Evolutionary conservation across 2,888 invertebrate species (phyloP).

Genomic region (Dasypolia templi): DNA sequence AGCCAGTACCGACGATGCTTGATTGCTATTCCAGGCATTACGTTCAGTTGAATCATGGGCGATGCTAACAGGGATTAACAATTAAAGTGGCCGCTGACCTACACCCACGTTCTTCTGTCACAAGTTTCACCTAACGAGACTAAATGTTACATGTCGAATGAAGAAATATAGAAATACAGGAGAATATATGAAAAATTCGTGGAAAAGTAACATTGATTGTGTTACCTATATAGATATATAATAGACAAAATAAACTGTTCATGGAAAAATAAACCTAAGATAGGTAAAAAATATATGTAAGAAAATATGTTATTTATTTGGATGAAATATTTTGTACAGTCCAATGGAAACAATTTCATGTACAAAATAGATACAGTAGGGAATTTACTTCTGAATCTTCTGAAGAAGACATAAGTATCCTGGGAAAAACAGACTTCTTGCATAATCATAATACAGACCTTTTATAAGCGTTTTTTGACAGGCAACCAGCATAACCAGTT

Average conservation of each 20-base stretch:
- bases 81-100: slow-evolving; percentile 72
- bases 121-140: slow-evolving; percentile 36
- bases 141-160: background rate
- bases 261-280: background rate
- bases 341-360: background rate
- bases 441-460: background rate
- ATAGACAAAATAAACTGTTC: too few relatives aligned
- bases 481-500: background rate
- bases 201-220: slow-evolving; percentile 6
- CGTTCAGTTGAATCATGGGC: slow-evolving; percentile 61
- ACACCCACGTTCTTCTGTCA: slow-evolving; percentile 62
- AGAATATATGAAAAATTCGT: background rate
- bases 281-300: background rate
- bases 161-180: background rate
- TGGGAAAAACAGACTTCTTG: background rate
- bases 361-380: background rate
- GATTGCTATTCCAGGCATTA: slow-evolving; percentile 65
- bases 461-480: background rate
- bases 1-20: slow-evolving; percentile 36
- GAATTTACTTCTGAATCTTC: background rate
- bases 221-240: background rate
- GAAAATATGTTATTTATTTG: slow-evolving; percentile 13
- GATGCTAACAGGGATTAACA: slow-evolving; percentile 66
- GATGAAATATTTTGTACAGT: background rate
- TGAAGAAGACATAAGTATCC: too few relatives aligned